Evolutionary conservation across 2,113 vertebrate species (phyloP), one percentile per base, ranked within the genome.

Genomic region (Mellivora capensis): DNA sequence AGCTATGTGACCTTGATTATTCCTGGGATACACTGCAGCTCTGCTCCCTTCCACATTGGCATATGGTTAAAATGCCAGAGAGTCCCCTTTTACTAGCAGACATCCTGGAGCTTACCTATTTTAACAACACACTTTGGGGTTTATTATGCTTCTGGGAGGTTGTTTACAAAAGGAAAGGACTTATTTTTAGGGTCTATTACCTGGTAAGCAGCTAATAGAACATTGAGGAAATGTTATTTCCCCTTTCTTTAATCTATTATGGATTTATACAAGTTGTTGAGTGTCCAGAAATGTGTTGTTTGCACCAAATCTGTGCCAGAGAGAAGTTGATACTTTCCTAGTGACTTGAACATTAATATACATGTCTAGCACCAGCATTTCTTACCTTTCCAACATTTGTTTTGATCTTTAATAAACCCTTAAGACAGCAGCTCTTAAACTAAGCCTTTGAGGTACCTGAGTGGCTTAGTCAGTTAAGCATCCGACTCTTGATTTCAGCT

Each of bases 361-460:
- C 54, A 86, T 57, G 52, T 39, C n/a, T 21, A 62, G 37, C 25
- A 9, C 31, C 31, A 69, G 39, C 2, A 39, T 64, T 14, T 84
- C 57, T 81, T 96, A 64, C 10, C 85, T 97, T 98, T 97, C 93
- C 59, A 90, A 91, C 85, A 90, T 95, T 93, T 80, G 90, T 76
- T 94, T 27, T 39, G 94, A 71, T 90, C 69, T 96, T 94, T 93
- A 81, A 42, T 86, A 42, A 79, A 13, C 80, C 54, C 69, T 89
- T 0, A 42, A 97, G 96, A 94, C 37, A 90, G 29, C 23, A 23
- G 72, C 49, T 98, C 98, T 96, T 79, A 96, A 98, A 98, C 96
- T 93, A 84, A 97, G 67, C 34, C 67, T 69, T 37, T n/a, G 67
- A n/a, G 67, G 67, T 37, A 18, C 34, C 34, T 69, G 34, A 7